These are phyloP conservation scores for Climacteris rufus DNA, from an alignment of 2,113 vertebrate species.

Conservation along the genomic window DNA sequence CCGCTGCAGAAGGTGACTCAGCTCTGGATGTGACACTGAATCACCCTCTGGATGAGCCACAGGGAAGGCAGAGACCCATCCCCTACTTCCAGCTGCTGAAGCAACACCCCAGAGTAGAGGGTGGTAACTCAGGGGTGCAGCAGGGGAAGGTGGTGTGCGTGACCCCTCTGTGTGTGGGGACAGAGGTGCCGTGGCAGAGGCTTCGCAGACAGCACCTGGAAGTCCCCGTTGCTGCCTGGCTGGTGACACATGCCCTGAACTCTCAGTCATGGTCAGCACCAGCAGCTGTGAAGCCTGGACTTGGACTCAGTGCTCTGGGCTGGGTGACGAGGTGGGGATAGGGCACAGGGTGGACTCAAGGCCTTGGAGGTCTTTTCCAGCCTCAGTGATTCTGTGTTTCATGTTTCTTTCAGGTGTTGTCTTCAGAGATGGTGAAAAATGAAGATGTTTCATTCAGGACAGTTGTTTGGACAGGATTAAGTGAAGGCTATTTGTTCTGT, in stretches of 20 bases:
- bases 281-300: accelerated
- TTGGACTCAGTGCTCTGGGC: neutral
- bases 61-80: neutral
- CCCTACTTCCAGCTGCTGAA: neutral
- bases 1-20: neutral
- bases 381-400: neutral
- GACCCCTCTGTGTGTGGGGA: neutral
- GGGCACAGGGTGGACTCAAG: neutral
- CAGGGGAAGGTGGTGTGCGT: neutral
- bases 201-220: neutral
- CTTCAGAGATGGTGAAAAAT: neutral
- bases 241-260: neutral
- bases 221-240: neutral
- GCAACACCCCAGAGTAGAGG: accelerated
- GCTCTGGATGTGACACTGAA: neutral
- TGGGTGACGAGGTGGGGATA: neutral
- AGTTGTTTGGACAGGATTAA: neutral
- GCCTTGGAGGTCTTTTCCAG: neutral
- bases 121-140: neutral
- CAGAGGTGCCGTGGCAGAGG: accelerated
- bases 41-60: neutral
- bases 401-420: neutral
- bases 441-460: neutral
- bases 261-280: neutral
- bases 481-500: neutral